Conservation (phyloP, 1,140 invertebrate genomes). For the Hylaeus volcanicus region DNA sequence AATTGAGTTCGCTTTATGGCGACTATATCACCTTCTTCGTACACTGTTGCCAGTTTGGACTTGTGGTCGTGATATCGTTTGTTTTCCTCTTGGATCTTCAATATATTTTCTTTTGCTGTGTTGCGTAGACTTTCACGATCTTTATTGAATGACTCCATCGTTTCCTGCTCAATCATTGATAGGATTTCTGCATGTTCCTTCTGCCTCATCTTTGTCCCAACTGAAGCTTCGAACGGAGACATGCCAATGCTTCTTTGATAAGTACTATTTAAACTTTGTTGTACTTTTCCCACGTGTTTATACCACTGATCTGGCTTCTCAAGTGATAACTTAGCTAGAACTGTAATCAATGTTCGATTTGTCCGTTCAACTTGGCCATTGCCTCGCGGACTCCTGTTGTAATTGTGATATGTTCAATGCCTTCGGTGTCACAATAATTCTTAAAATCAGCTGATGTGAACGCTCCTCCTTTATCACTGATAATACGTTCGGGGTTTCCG, state of each 20-base stretch:
- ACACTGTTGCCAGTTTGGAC: not conserved
- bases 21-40: not conserved
- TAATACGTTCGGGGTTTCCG: not conserved
- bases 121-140: not conserved
- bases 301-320: not conserved
- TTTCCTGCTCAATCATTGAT: not conserved
- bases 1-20: not conserved
- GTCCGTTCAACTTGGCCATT: not conserved
- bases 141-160: not conserved
- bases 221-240: not conserved
- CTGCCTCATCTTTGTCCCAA: not conserved
- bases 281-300: not conserved
- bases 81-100: not conserved
- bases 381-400: not conserved
- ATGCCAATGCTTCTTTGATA: not conserved
- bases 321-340: not conserved
- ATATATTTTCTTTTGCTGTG: not conserved
- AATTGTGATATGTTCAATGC: not conserved
- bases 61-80: not conserved
- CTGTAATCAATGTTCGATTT: not conserved
- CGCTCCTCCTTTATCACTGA: not conserved
- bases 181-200: not conserved
- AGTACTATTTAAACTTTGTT: slow-evolving; percentile 16
- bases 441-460: not conserved
- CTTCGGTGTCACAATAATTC: not conserved